A percentile compares a stretch with the other conserved stretches of the same genome.
phyloP scores from a whole-genome alignment of 2,797 vertebrate genomes.

The Neosilurus mollespiculum region DNA sequence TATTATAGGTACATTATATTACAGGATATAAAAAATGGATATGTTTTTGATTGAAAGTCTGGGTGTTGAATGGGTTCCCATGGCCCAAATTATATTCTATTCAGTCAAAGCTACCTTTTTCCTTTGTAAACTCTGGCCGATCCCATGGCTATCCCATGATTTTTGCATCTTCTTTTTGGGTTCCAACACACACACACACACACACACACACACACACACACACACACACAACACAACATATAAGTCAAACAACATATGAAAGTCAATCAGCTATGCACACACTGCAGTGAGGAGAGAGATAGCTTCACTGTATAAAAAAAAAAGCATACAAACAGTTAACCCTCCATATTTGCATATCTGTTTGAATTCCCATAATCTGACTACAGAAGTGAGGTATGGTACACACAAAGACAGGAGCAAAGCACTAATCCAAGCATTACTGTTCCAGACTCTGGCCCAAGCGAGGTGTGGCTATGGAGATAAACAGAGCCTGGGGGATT shows the following conservation, averaged over 20 bases:
- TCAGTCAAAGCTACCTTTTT: not conserved
- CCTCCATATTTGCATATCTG: constrained; percentile 46
- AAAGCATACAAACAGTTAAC: constrained; percentile 55
- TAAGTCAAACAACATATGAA: constrained; percentile 33
- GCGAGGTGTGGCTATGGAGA: constrained; percentile 68
- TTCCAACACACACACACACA: not conserved
- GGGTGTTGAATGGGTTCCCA: not conserved
- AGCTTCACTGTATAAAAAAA: constrained; percentile 39
- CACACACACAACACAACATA: not conserved
- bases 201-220: not conserved
- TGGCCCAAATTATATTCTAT: not conserved
- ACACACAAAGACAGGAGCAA: constrained; percentile 52
- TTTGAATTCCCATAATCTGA: constrained; percentile 58
- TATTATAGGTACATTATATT: not conserved
- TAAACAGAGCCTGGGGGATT: constrained; percentile 71
- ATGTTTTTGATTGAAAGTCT: not conserved
- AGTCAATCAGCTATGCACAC: constrained; percentile 15
- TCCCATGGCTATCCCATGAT: not conserved
- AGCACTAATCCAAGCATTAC: constrained; percentile 60
- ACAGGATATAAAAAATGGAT: not conserved
- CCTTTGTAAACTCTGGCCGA: not conserved
- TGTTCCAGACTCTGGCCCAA: constrained; percentile 59
- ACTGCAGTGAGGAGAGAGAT: not conserved
- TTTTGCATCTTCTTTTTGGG: not conserved
- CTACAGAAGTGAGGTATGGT: constrained; percentile 58